Percentiles rank a stretch among this genome's conserved stretches.
These are phyloP conservation scores for Gandaritis pyraliata DNA, from an alignment of 2,888 invertebrate species.

Conservation along the genomic window DNA sequence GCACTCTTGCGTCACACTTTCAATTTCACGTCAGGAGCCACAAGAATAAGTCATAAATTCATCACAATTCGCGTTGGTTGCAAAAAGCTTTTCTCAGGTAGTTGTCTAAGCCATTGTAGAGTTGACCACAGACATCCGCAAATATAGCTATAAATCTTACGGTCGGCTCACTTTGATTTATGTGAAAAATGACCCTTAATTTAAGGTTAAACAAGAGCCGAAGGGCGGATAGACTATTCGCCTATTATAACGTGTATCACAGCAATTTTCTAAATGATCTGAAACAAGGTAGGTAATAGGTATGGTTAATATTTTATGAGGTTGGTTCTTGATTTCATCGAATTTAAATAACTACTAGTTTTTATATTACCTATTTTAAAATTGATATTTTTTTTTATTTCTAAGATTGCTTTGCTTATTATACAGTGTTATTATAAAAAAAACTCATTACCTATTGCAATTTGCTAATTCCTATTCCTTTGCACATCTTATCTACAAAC, in stretches of 20 bases:
- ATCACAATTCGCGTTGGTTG: slow-evolving; percentile 55
- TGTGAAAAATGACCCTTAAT: slow-evolving; percentile 84
- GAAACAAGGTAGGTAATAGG: slow-evolving; percentile 10
- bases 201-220: slow-evolving; percentile 74
- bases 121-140: slow-evolving; percentile 64
- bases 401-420: too few relatives aligned
- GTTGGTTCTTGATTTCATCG: not conserved
- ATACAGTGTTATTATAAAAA: too few relatives aligned
- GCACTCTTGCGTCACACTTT: slow-evolving; percentile 57
- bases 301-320: slow-evolving; percentile 8
- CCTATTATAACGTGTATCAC: slow-evolving; percentile 61
- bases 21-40: slow-evolving; percentile 50
- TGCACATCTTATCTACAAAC: too few relatives aligned
- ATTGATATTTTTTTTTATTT: not conserved
- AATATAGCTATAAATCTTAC: slow-evolving; percentile 77
- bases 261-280: slow-evolving; percentile 47
- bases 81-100: slow-evolving; percentile 62
- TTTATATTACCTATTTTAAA: not conserved
- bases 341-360: not conserved
- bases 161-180: slow-evolving; percentile 81
- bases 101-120: slow-evolving; percentile 61
- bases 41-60: slow-evolving; percentile 66
- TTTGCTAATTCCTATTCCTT: too few relatives aligned
- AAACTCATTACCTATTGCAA: too few relatives aligned
- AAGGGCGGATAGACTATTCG: slow-evolving; percentile 61